A percentile compares a stretch with the other conserved stretches of the same genome.
Conservation (phyloP, 1,140 invertebrate genomes). For the Heliconius hewitsoni region DNA sequence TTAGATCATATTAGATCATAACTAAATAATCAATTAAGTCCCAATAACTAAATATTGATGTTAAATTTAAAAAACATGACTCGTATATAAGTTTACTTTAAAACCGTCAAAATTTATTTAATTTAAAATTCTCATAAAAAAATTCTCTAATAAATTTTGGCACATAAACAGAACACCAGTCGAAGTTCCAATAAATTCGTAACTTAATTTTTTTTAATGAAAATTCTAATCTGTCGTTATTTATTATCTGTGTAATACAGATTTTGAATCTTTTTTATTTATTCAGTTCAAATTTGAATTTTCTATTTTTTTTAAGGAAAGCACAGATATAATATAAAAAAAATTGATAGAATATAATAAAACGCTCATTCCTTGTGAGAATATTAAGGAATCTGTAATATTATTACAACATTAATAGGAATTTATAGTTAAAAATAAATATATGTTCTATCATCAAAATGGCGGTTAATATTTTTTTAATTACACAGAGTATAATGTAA, state of each 20-base stretch:
- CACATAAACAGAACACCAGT: not conserved
- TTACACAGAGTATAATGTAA: conserved; percentile 11
- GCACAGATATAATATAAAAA: not conserved
- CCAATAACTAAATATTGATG: too few species aligned
- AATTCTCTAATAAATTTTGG: not conserved
- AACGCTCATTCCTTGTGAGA: not conserved
- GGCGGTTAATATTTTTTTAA: conserved; percentile 12
- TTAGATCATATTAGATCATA: too few species aligned
- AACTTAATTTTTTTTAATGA: not conserved
- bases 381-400: not conserved
- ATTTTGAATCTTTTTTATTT: too few species aligned
- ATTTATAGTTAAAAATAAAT: not conserved
- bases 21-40: too few species aligned
- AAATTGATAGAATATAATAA: not conserved
- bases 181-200: not conserved
- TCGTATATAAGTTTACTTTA: too few species aligned
- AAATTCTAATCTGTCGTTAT: not conserved
- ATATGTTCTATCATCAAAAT: conserved; percentile 1
- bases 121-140: not conserved
- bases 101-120: not conserved
- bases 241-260: not conserved
- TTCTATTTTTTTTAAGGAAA: too few species aligned
- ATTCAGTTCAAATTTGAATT: too few species aligned
- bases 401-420: not conserved
- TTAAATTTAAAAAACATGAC: too few species aligned